Base-by-base conservation (phyloP, 2,113 vertebrate species). In the Mus spicilegus region DNA sequence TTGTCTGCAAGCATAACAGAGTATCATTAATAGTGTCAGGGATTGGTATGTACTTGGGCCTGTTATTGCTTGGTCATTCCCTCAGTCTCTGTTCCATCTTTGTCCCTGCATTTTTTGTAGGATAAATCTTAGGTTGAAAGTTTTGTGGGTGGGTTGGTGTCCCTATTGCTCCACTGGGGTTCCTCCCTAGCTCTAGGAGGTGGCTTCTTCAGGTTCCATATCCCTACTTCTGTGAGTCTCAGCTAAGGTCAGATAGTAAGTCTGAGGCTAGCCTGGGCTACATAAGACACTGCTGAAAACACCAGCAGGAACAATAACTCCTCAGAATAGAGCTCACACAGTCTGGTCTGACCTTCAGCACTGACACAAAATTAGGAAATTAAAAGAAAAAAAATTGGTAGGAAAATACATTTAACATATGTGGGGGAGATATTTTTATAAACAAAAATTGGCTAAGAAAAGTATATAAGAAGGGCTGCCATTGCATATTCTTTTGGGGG, bases 381-480 rank as follows among this genome's bases (percentile, higher is more conserved):
- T 42, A 42, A 42, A 39, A 63, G 39, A 84, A 77, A 49, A 49
- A 42, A 51, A 61, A 82, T 16, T 86, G 76, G 3, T 58, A 93
- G 80, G 54, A 14, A 91, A 91, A 87, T 73, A 93, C 46, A 89
- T n/a, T 84, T 70, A 61, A 93, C 26, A 54, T 54, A 82, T 67
- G 73, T 87, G 84, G 36, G 56, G n/a, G 36, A 90, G 93, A 89
- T 80, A 90, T 75, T 94, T 94, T 65, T 65, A 49, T 70, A 89
- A 87, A 46, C 87, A 89, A 78, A 63, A 91, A 72, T 63, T 72
- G 63, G 90, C 80, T 84, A 70, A 94, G 28, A 76, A 94, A 95
- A 76, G 3, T 87, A 11, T 86, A 20, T 42, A 84, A 16, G 88
- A 70, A 92, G 22, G 51, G 26, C 63, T 28, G 54, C 13, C 28